A percentile compares a stretch with the other conserved stretches of the same genome.
These are phyloP conservation scores for Chelmon rostratus DNA, from an alignment of 2,797 vertebrate species.

Conservation along the genomic window DNA sequence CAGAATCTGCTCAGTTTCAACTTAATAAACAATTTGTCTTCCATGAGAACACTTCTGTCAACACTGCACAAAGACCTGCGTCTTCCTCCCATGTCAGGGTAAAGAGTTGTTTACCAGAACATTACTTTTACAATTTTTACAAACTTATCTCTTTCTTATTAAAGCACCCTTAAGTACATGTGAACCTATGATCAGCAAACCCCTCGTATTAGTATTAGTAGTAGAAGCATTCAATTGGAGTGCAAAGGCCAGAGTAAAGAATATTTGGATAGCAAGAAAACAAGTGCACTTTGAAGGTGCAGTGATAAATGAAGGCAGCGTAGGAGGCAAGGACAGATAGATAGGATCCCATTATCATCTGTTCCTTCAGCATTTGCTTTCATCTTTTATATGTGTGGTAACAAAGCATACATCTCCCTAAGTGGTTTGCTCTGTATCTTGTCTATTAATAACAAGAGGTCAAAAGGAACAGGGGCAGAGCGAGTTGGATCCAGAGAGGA, in stretches of 20 bases:
- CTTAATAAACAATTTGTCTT: conserved; percentile 10
- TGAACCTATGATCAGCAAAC: background rate
- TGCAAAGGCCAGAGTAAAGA: background rate
- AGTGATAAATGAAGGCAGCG: conserved; percentile 19
- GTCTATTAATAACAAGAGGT: conserved; percentile 68
- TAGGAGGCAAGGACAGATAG: background rate
- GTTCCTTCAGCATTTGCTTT: conserved; percentile 15
- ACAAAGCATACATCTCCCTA: conserved; percentile 20
- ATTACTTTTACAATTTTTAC: conserved; percentile 9
- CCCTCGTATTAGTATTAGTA: too few relatives aligned
- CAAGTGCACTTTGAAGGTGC: background rate
- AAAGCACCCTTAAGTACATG: conserved; percentile 19
- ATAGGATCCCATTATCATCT: conserved; percentile 1
- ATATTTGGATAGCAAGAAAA: background rate
- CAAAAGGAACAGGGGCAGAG: conserved; percentile 47
- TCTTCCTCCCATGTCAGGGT: background rate
- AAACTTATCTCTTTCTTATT: background rate
- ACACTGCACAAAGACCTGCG: conserved; percentile 2
- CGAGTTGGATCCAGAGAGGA: conserved; percentile 42
- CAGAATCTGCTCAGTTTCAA: background rate
- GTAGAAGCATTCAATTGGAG: background rate
- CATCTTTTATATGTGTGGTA: conserved; percentile 6
- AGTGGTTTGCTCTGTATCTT: conserved; percentile 35
- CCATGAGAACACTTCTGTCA: background rate
- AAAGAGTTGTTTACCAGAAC: background rate